A percentile compares a stretch with the other conserved stretches of the same genome.
phyloP scores from a whole-genome alignment of 2,888 invertebrate species.

The Eupithecia tripunctaria region DNA sequence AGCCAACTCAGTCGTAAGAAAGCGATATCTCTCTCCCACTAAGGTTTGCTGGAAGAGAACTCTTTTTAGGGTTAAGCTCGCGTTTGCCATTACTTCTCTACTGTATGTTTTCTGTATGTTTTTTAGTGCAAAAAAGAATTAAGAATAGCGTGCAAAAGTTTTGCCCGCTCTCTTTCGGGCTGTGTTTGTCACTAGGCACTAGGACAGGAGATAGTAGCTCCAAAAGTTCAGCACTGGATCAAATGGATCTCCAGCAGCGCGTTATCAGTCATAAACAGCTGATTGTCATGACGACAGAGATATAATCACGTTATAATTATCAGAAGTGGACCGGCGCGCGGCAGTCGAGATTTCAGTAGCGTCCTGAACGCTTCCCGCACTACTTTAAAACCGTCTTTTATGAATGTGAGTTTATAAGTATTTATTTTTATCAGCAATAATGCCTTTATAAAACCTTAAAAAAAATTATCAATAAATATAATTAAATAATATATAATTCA shows the following conservation, averaged over 20 bases:
- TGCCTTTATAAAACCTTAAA: too few relatives aligned
- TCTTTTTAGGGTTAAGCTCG: too few relatives aligned
- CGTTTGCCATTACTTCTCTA: too few relatives aligned
- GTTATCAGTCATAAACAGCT: slow-evolving; percentile 38
- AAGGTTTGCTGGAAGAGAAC: too few relatives aligned
- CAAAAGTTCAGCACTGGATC: slow-evolving; percentile 34
- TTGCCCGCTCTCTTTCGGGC: neutral
- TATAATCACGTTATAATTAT: slow-evolving; percentile 5
- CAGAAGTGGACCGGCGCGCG: slow-evolving; percentile 18
- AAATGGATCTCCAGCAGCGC: slow-evolving; percentile 38
- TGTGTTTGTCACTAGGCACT: neutral
- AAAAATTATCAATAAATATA: too few relatives aligned
- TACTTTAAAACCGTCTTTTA: neutral
- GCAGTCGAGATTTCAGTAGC: slow-evolving; percentile 26
- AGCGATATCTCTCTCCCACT: too few relatives aligned
- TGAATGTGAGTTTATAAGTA: slow-evolving; percentile 25
- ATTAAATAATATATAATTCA: too few relatives aligned
- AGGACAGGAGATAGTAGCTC: neutral
- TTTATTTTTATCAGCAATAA: neutral
- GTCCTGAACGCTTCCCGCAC: slow-evolving; percentile 13
- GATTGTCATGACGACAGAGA: slow-evolving; percentile 23
- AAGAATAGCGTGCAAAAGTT: neutral
- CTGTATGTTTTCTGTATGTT: too few relatives aligned
- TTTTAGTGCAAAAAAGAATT: too few relatives aligned
- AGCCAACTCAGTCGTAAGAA: too few relatives aligned